Evolutionary conservation across 2,888 invertebrate genomes (phyloP), one percentile per base, ranked within the genome.

Genomic region (Ophion costatus): DNA sequence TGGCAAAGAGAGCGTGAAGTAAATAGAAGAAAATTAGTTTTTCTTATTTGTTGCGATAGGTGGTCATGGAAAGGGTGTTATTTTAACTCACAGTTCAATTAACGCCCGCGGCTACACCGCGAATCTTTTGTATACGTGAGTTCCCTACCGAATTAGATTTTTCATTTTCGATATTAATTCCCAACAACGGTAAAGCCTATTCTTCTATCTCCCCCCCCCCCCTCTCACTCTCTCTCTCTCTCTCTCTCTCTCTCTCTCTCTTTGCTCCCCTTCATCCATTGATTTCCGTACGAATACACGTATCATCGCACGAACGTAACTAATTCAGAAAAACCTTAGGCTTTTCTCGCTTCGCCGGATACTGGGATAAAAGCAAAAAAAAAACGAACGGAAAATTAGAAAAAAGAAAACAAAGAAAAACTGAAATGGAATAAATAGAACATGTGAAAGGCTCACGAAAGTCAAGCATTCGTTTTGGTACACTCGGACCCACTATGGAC

Each of bases 91-190:
- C 82, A 85, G 85, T 84, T 92, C 92, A 92, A 92, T 92, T 93
- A 93, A 92, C 91, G 91, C 89, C 82, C 67, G 38, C 67, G 67
- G 67, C 67, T 77, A 77, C 7, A 77, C 77, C 57, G 61, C 80
- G 64, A 45, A 69, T 67, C 80, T 67, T 80, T 73, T 57, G 73
- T 89, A 82, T 86, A 88, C 88, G 89, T 88, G 91, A 92, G 90
- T 90, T 89, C 90, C 88, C 88, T 92, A 38, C 38, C 91, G 91
- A 92, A 92, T 92, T 92, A 92, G 91, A 92, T 91, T 93, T 92
- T 92, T 92, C 92, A 91, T 92, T 91, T 92, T 91, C 90, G 91
- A 92, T 92, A 92, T 92, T 92, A 92, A 92, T 92, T 92, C 90
- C 85, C 91, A 89, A 88, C 86, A 88, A 89, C 89, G 89, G 88